Evolutionary conservation across 53 echinoderm and acorn worm genomes (phyloP), one percentile per base, ranked within the genome.

Genomic region (Crossaster papposus): DNA sequence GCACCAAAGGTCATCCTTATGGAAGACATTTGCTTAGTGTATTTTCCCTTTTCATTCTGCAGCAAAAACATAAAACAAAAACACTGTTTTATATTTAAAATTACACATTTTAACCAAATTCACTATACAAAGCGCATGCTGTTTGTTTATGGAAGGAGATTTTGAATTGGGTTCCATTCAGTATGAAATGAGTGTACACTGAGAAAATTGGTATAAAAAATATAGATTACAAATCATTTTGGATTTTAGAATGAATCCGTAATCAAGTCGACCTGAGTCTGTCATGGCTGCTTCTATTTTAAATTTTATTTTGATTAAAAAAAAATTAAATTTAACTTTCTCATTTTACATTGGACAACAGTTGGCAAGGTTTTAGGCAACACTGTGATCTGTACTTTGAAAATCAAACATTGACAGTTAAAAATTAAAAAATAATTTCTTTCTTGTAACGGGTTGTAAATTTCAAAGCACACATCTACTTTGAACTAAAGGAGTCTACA

Each of bases 11-110:
- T 87, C 87, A 76, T 77, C 76, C 87, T 72, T 26, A 34, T 36
- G 87, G 87, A 72, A 77, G 87, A 87, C 87, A 76, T 80, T 84
- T 84, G 84, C 84, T 77, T 34, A 54, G 72, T 87, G 87, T 87
- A 87, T 87, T 76, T 68, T 87, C 51, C 72, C 72, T 51, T 53
- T 75, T 87, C 73, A 36, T 80, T 54, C 54, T 77, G 87, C 87
- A 87, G 87, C 87, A 87, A 87, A 79, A 24, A 44, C n/a, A n/a
- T n/a, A n/a, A n/a, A n/a, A n/a, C n/a, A 44, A 44, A 38, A 38
- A 4, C 24, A 34, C 0, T 87, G 55, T 34, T 63, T n/a, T 36
- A 62, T 35, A 77, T 58, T 76, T 87, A 62, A 72, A 53, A 62
- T 87, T 85, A 86, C 87, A 87, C 54, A 75, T 26, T 54, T 87